These are phyloP conservation scores for Pteropus rufus DNA, from an alignment of 2,797 vertebrate species.

Conservation along the genomic window DNA sequence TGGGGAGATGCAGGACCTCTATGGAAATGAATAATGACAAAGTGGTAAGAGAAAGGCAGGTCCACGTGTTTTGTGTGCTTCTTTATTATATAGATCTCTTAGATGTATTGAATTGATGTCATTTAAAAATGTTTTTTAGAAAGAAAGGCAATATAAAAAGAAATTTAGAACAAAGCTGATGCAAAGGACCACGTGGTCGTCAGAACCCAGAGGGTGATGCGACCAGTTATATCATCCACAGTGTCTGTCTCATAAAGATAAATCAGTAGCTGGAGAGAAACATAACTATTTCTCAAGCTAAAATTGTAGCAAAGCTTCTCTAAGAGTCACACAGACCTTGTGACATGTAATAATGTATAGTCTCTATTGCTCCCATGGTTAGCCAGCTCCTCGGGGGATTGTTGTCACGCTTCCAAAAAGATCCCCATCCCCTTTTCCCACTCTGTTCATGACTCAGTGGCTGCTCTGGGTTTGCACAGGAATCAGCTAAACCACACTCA, in stretches of 20 bases:
- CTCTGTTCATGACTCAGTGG: neutral
- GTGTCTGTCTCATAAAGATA: neutral
- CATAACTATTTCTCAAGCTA: neutral
- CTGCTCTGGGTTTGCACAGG: neutral
- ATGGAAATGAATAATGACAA: neutral
- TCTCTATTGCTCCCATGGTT: fast-evolving
- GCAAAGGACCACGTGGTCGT: fast-evolving
- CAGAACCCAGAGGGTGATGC: neutral
- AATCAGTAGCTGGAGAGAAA: neutral
- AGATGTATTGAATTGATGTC: neutral
- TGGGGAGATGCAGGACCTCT: neutral
- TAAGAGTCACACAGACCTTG: neutral
- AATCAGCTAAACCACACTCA: neutral
- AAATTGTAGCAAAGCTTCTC: neutral
- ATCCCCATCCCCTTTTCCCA: neutral
- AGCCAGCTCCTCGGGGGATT: neutral
- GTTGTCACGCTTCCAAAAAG: neutral
- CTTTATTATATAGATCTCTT: neutral
- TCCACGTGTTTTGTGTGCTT: neutral
- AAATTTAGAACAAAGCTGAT: neutral
- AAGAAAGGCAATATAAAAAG: neutral
- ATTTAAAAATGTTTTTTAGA: neutral
- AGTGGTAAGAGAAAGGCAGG: fast-evolving
- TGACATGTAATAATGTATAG: fast-evolving
- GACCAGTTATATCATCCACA: fast-evolving